phyloP scores from a whole-genome alignment of 2,797 vertebrate species.

The Rhinichthys osculus region DNA sequence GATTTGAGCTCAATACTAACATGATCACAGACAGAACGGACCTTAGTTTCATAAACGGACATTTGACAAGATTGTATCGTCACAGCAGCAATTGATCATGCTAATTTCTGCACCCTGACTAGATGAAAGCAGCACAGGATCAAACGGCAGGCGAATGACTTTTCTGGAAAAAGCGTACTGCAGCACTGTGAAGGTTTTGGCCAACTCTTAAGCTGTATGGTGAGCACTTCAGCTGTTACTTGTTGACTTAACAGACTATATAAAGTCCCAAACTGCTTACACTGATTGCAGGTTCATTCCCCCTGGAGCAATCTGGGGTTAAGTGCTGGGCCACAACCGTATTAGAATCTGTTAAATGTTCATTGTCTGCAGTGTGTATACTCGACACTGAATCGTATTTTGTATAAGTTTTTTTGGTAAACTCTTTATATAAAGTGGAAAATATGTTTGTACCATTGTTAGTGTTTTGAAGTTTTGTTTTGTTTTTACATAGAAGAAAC shows the following conservation, averaged over 20 bases:
- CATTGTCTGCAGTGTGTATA: background rate
- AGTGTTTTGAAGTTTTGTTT: no score
- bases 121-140: conserved; percentile 37
- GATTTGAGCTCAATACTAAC: background rate
- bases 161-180: background rate
- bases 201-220: background rate
- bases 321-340: background rate
- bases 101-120: conserved; percentile 22
- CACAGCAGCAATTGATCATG: conserved; percentile 19
- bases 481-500: background rate
- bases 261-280: background rate
- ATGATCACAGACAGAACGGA: background rate
- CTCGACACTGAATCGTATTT: background rate
- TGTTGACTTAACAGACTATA: conserved; percentile 20
- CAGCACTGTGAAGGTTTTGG: background rate
- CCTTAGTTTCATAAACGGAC: background rate
- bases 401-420: background rate
- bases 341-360: background rate
- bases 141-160: conserved; percentile 19
- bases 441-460: no score
- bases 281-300: background rate
- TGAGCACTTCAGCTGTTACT: background rate
- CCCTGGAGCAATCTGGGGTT: background rate
- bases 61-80: conserved; percentile 16
- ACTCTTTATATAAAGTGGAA: background rate